Percentiles rank a stretch among this genome's conserved stretches.
Evolutionary conservation across 2,797 vertebrate genomes (phyloP).

Genomic region (Xyrichtys novacula): DNA sequence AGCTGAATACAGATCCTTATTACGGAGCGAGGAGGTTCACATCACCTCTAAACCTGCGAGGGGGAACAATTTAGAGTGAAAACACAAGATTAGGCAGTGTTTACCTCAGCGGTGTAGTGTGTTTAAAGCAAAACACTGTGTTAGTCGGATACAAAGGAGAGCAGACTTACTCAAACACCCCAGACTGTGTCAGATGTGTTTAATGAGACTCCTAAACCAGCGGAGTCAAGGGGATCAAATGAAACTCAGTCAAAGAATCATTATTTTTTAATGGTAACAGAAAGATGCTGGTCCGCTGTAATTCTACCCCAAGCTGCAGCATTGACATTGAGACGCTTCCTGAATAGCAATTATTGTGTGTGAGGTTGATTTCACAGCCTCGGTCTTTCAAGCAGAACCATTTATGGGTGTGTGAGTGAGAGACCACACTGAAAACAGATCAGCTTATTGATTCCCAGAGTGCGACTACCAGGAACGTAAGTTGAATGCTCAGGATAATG

Average conservation of each 20-base stretch:
- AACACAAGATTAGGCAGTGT: background rate
- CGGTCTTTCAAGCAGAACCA: slow-evolving; percentile 10
- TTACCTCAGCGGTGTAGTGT: background rate
- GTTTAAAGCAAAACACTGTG: slow-evolving; percentile 7
- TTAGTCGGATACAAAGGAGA: slow-evolving; percentile 34
- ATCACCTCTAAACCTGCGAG: background rate
- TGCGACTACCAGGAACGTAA: slow-evolving; percentile 49
- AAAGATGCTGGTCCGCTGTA: slow-evolving; percentile 68
- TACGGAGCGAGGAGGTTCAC: background rate
- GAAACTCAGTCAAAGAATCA: slow-evolving; percentile 49
- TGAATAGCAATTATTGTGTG: slow-evolving; percentile 67
- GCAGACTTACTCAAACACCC: slow-evolving; percentile 30
- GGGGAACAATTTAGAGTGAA: background rate
- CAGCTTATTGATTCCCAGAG: slow-evolving; percentile 44
- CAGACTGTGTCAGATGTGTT: slow-evolving; percentile 37
- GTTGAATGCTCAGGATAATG: slow-evolving; percentile 74
- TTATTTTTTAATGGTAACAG: slow-evolving; percentile 70
- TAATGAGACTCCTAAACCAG: slow-evolving; percentile 39
- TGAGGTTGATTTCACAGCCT: slow-evolving; percentile 54
- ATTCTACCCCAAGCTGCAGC: slow-evolving; percentile 46
- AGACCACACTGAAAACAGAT: slow-evolving; percentile 3
- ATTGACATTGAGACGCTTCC: slow-evolving; percentile 58
- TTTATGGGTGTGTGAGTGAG: background rate
- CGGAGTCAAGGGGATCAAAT: slow-evolving; percentile 60
- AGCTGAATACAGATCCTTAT: slow-evolving; percentile 3